Evolutionary conservation across 1,140 invertebrate species (phyloP), one percentile per base, ranked within the genome.

Genomic region (Meloidogyne floridensis): DNA sequence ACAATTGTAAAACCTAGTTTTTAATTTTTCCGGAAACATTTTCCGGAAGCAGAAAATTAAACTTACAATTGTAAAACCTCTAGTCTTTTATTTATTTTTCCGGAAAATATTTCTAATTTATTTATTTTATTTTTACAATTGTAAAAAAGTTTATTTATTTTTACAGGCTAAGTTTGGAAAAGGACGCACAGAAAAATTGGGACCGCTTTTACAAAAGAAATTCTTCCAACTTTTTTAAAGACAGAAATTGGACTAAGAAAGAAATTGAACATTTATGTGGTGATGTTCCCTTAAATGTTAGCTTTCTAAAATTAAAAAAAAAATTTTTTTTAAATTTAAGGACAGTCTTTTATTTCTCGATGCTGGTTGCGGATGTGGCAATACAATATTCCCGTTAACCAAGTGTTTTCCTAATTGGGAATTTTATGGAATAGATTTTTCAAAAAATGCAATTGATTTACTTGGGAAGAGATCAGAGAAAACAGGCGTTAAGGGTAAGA

Each of bases 281-380:
- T 2, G 87, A 90, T 59, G 53, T 90, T 20, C 80, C 87, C 70
- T 82, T 76, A 74, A 80, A 53, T 18, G 85, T 80, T 20, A 32
- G 53, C 13, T n/a, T 70, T 47, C n/a, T 43, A 75, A n/a, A 43
- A 75, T 20, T 20, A 75, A 6, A 20, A 47, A 56, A 59, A 15
- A 77, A 9, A 20, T 72, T 77, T 32, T 74, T 13, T 70, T 75
- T n/a, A n/a, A n/a, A 84, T 87, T 81, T 73, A 32, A 88, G 88
- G 54, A 80, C 42, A 72, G 76, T 20, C 70, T 87, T 77, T 89
- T 91, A 3, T 92, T 94, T 53, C 91, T 98, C 9, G 96, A 99
- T 92, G 93, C 98, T 42, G 97, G 97, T 0, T 98, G 97, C 92
- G 97, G 97, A 6, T 96, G 98, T 74, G 97, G 97, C 0, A 98